phyloP scores from a whole-genome alignment of 2,888 invertebrate species.

The Protophormia terraenovae region DNA sequence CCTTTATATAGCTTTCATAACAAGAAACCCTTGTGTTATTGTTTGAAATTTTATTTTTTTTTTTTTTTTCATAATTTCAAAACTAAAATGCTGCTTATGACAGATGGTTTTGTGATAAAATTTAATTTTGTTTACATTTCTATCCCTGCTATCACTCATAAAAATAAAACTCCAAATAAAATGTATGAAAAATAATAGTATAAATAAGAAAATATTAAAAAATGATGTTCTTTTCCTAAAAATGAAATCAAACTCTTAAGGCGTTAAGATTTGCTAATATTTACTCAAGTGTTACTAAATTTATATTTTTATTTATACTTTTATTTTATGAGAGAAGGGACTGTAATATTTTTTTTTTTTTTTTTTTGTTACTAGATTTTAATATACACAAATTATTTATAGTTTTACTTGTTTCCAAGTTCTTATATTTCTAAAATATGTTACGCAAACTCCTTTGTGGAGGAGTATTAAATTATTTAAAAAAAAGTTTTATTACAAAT shows the following conservation, averaged over 20 bases:
- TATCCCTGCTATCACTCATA: background rate
- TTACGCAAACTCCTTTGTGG: too few species aligned
- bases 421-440: too few species aligned
- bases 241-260: background rate
- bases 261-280: background rate
- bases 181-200: background rate
- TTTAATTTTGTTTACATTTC: conserved; percentile 24
- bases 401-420: too few species aligned
- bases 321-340: background rate
- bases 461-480: too few species aligned
- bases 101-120: conserved; percentile 20
- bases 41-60: background rate
- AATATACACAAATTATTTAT: too few species aligned
- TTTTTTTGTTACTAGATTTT: too few species aligned
- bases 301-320: conserved; percentile 7
- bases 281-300: conserved; percentile 6
- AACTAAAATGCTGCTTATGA: conserved; percentile 29
- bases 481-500: too few species aligned
- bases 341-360: too few species aligned
- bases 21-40: background rate
- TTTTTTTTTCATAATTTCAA: background rate
- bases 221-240: background rate
- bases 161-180: background rate
- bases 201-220: background rate
- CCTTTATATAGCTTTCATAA: background rate